Conservation (phyloP, 2,888 invertebrate species). For the Sepiola atlantica region DNA sequence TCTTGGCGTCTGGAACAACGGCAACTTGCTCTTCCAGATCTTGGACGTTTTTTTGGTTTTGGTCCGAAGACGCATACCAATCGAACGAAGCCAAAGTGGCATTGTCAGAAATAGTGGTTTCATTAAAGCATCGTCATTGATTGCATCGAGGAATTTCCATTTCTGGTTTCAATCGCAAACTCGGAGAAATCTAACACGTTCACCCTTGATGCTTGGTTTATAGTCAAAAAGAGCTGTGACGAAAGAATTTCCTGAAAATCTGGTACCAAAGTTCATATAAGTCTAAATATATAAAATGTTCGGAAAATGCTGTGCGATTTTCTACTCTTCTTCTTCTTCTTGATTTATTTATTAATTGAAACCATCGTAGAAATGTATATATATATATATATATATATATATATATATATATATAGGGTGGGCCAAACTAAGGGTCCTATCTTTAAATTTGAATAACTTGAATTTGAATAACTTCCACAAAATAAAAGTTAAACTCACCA, state of each 20-base stretch:
- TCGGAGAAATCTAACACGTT: not conserved
- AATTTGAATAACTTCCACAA: too few species aligned
- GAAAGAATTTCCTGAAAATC: not conserved
- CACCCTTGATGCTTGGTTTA: not conserved
- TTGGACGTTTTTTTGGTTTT: not conserved
- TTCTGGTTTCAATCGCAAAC: not conserved
- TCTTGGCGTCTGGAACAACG: not conserved
- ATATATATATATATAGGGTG: too few species aligned
- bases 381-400: too few species aligned
- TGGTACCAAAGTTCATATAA: not conserved
- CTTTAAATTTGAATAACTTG: too few species aligned
- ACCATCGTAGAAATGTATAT: too few species aligned
- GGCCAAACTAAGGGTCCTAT: too few species aligned
- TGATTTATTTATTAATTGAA: too few species aligned
- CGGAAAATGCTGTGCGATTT: too few species aligned
- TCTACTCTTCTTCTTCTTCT: too few species aligned
- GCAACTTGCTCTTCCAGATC: not conserved
- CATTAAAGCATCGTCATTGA: not conserved
- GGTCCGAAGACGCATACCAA: not conserved
- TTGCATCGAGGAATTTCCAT: not conserved
- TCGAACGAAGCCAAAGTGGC: not conserved
- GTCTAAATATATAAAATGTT: not conserved
- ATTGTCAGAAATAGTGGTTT: not conserved
- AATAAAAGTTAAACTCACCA: too few species aligned
- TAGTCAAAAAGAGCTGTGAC: not conserved